Base-by-base conservation (phyloP, 2,797 vertebrate species). In the Avahi laniger region DNA sequence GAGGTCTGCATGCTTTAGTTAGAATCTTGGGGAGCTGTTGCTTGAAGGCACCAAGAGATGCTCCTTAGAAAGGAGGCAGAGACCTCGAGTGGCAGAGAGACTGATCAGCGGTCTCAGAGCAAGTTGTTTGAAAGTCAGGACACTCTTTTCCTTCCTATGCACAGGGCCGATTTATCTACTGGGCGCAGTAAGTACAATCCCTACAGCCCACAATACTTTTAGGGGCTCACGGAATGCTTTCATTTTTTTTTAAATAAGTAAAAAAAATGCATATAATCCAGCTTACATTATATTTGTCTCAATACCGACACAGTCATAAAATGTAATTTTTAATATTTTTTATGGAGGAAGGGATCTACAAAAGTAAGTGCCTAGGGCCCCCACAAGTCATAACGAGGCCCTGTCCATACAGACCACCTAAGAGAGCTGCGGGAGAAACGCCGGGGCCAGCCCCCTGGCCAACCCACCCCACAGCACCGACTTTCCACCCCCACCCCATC, bases 181-280 rank as follows among this genome's bases (percentile, higher is more conserved):
- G 7, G 10, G 38, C 18, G 41, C 0, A 30, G 72, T 4, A 12
- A 7, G 28, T 7, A 14, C 15, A 24, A 20, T 30, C 22, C 35
- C 46, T 76, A 10, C 28, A 72, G 10, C 59, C 46, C 28, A 24
- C 1, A 5, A 35, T 78, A 59, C 26, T 84, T 93, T 69, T 61
- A 76, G 81, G 28, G 46, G 26, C 50, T 41, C 28, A 75, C 28
- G 52, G 85, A 85, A 61, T 82, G 88, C 46, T 94, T 95, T 93
- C 54, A 90, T 92, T 92, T 93, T 67, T 65, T 95, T 95, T 95
- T 91, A 93, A 95, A 93, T 81, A 61, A 65, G 84, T 83, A 93
- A 20, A 96, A 93, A 94, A 95, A 87, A 10, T 38, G 67, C 57
- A 63, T 20, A 57, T 35, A 59, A 61, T 86, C 46, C 50, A 85